Conservation (phyloP, 2,888 invertebrate species). For the Petrophora chlorosata region DNA sequence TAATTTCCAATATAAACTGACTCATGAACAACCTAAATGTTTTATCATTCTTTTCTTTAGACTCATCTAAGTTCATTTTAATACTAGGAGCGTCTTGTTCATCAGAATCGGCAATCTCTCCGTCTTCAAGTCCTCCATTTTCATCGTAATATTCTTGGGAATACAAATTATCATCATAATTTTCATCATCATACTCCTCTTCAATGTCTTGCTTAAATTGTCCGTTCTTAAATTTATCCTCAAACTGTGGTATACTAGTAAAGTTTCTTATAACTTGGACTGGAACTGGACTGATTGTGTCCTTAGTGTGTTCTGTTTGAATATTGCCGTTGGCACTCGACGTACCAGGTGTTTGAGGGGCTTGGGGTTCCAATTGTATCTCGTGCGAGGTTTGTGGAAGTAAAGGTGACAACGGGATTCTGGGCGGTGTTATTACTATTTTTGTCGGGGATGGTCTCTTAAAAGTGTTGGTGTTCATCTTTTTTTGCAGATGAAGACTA, state of each 20-base stretch:
- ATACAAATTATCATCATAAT: constrained; percentile 36
- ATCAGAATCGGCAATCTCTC: not conserved
- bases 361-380: not conserved
- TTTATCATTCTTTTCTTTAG: constrained; percentile 9
- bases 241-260: constrained; percentile 25
- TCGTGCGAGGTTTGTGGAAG: not conserved
- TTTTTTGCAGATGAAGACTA: constrained; percentile 20
- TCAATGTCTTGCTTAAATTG: constrained; percentile 10
- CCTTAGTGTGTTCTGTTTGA: not conserved
- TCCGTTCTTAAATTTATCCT: constrained; percentile 18
- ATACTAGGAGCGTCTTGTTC: not conserved
- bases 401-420: not conserved
- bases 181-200: constrained; percentile 31
- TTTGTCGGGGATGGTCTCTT: not conserved
- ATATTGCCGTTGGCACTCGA: not conserved
- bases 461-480: not conserved
- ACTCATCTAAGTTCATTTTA: not conserved
- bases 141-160: constrained; percentile 21
- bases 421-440: not conserved
- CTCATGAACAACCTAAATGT: constrained; percentile 2
- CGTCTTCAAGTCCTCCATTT: constrained; percentile 6
- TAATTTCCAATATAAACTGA: constrained; percentile 8
- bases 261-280: constrained; percentile 16
- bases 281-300: not conserved
- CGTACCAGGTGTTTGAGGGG: not conserved